Conservation (phyloP, 2,113 vertebrate genomes). For the Oostethus manadensis region DNA sequence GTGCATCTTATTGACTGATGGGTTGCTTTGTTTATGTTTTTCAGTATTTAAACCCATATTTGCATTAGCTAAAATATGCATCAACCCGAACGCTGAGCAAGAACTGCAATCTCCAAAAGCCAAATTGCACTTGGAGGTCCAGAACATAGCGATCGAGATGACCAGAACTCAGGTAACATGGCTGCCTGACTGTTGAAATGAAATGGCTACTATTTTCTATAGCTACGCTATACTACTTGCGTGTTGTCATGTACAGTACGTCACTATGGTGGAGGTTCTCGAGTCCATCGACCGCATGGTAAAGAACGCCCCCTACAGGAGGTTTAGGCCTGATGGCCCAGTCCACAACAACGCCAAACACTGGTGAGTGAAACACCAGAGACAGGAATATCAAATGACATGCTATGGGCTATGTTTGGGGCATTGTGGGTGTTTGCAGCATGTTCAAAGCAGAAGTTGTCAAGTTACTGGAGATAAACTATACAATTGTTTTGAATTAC, state of each 20-base stretch:
- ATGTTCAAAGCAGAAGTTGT: no score
- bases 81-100: constrained; percentile 84
- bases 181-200: neutral
- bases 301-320: constrained; percentile 88
- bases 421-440: no score
- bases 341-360: constrained; percentile 69
- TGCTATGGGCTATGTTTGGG: no score
- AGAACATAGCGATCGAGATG: constrained; percentile 89
- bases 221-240: neutral
- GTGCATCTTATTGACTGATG: neutral
- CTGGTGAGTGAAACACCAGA: constrained; percentile 74
- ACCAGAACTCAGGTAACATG: constrained; percentile 82
- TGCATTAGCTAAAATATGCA: constrained; percentile 87
- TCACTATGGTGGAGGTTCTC: constrained; percentile 88
- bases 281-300: constrained; percentile 93
- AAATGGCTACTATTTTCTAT: neutral
- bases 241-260: constrained; percentile 75
- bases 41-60: constrained; percentile 92
- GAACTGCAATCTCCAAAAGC: constrained; percentile 85
- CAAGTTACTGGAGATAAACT: no score
- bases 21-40: neutral
- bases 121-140: constrained; percentile 84
- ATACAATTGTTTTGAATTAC: no score
- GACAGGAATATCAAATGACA: no score
- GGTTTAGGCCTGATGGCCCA: constrained; percentile 77